Evolutionary conservation across 2,797 vertebrate species (phyloP).

Genomic region (Zalophus californianus): DNA sequence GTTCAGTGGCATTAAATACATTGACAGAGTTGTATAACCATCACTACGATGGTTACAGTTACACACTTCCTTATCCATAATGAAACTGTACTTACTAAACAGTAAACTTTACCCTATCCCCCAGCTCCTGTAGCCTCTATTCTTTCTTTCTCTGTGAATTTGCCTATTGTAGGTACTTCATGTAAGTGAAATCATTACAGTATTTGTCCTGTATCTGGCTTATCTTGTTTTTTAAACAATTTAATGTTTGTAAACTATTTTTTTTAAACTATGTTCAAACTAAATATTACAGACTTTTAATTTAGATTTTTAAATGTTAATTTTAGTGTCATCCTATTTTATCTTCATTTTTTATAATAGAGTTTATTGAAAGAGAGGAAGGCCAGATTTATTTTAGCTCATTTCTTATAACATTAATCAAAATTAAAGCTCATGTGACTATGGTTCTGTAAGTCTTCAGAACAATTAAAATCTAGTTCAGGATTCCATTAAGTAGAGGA

Average conservation of each 20-base stretch:
- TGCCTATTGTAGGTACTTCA: neutral
- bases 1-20: neutral
- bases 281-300: neutral
- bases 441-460: neutral
- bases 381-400: neutral
- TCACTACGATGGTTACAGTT: neutral
- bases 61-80: neutral
- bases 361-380: neutral
- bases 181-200: neutral
- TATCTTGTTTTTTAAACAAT: slow-evolving; percentile 50
- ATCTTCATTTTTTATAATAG: slow-evolving; percentile 1
- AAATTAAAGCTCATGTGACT: neutral
- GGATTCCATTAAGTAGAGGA: neutral
- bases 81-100: neutral
- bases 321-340: slow-evolving; percentile 44
- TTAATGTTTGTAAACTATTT: neutral
- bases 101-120: neutral
- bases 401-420: slow-evolving; percentile 14
- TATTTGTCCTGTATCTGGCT: neutral
- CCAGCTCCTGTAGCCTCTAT: neutral
- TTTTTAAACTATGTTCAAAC: neutral
- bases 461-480: neutral
- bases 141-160: slow-evolving; percentile 44
- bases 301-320: slow-evolving; percentile 52
- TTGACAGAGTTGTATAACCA: neutral